A percentile compares a stretch with the other conserved stretches of the same genome.
These are phyloP conservation scores for Drosophila parabipectinata DNA, from an alignment of 1,140 invertebrate species.

Conservation along the genomic window DNA sequence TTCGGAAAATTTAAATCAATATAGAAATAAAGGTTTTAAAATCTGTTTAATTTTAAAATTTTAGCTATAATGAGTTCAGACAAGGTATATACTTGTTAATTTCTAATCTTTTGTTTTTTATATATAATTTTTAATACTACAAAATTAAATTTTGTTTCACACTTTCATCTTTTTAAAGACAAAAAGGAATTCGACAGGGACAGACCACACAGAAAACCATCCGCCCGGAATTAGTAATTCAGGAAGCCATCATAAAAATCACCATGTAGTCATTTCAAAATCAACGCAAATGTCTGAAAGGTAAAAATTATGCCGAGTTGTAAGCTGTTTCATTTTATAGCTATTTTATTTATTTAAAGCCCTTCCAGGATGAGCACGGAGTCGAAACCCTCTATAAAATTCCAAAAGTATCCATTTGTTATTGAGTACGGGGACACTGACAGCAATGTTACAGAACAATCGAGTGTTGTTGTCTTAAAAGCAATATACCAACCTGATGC, in stretches of 20 bases:
- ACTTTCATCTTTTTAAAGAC: not conserved
- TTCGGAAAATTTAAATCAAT: too few species aligned
- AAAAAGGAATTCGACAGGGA: not conserved
- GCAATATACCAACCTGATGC: not conserved
- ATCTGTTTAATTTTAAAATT: too few species aligned
- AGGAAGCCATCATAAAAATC: not conserved
- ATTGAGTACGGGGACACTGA: not conserved
- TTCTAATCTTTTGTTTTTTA: too few species aligned
- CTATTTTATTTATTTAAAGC: not conserved
- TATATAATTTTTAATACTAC: too few species aligned
- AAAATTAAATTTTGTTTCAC: not conserved
- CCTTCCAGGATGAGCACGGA: not conserved
- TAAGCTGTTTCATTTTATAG: too few species aligned
- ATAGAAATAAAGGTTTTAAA: too few species aligned
- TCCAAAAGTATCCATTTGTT: not conserved
- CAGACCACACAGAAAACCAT: not conserved
- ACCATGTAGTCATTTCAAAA: not conserved
- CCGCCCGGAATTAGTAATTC: not conserved
- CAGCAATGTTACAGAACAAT: not conserved
- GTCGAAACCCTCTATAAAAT: not conserved
- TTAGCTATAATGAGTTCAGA: not conserved
- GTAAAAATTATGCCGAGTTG: not conserved
- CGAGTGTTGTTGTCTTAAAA: not conserved
- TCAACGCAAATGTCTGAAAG: not conserved
- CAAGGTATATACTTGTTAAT: not conserved